Percentiles rank a stretch among this genome's conserved stretches.
Evolutionary conservation across 2,888 invertebrate species (phyloP).

Genomic region (Plebejus anna): DNA sequence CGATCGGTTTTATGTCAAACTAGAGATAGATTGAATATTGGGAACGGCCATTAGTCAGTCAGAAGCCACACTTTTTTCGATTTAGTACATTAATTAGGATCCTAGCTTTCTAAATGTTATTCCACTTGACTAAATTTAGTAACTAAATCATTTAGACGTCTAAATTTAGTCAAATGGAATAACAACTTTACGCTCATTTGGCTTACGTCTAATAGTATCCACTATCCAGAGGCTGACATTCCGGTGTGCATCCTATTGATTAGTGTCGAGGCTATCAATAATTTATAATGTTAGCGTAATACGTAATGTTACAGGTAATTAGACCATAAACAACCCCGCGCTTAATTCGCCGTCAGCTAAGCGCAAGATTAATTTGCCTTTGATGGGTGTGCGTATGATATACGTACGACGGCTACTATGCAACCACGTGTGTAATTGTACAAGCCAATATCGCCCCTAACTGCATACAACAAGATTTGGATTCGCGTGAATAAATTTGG

Average conservation of each 20-base stretch:
- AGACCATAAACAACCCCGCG: slow-evolving; percentile 28
- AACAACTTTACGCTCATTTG: too few relatives aligned
- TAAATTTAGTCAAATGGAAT: too few relatives aligned
- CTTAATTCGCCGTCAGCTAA: slow-evolving; percentile 30
- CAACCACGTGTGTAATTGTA: neutral
- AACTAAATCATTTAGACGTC: too few relatives aligned
- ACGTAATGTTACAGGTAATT: slow-evolving; percentile 29
- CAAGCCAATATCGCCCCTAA: slow-evolving; percentile 3
- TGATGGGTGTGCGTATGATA: slow-evolving; percentile 30
- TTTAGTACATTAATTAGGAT: too few relatives aligned
- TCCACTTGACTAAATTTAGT: too few relatives aligned
- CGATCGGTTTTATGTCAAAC: too few relatives aligned
- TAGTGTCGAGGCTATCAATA: neutral
- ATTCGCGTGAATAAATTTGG: slow-evolving; percentile 1
- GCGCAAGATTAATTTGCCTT: slow-evolving; percentile 32
- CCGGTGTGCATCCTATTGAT: neutral
- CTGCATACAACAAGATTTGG: neutral
- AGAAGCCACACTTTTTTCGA: too few relatives aligned
- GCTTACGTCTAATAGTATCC: too few relatives aligned
- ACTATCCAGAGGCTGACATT: neutral
- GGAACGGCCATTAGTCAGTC: too few relatives aligned
- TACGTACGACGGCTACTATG: slow-evolving; percentile 16
- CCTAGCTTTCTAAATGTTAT: too few relatives aligned
- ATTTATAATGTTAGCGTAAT: slow-evolving; percentile 25
- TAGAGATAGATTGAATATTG: too few relatives aligned